Base-by-base conservation (phyloP, 2,113 vertebrate species). In the Abramis brama region DNA sequence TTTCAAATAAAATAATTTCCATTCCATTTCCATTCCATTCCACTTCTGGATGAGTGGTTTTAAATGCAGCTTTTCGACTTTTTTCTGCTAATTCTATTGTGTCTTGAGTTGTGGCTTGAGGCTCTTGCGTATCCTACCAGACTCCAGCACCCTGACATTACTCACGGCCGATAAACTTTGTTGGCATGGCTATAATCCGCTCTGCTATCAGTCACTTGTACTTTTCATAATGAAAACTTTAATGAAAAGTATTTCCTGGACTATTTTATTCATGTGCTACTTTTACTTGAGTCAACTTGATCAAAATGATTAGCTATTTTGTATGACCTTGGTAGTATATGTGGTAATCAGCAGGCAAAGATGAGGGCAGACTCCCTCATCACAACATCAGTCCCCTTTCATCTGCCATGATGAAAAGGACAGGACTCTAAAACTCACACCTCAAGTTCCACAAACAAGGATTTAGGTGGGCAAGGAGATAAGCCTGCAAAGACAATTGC, bases 41-140 rank as follows among this genome's bases (percentile, higher is more conserved):
- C n/a, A n/a, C n/a, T 27, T 27, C 27, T 27, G 45, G 45, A 76
- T 76, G 74, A 76, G 13, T 76, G 74, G 52, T 47, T 52, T 76
- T 52, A 76, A 76, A 52, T 52, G 45, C 45, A 30, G 25, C 45
- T 27, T 23, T 77, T 77, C 17, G 2, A 52, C 21, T 25, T 52
- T 74, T 47, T 77, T 52, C 47, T 30, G 43, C 30, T 77, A 47
- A 47, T 52, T 77, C 15, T 30, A 5, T 76, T 52, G 74, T 76
- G 23, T 21, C n/a, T 50, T 50, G 43, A 76, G 39, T 76, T 52
- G 50, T 52, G 11, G 19, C 55, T 77, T 52, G 47, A 57, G 55
- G 21, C n/a, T 45, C 47, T 3, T 77, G 17, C n/a, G 30, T 21
- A 45, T 73, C 39, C 70, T 45, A 45, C 36, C 36, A 45, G 36